A percentile compares a stretch with the other conserved stretches of the same genome.
These are phyloP conservation scores for Seriola rivoliana DNA, from an alignment of 2,113 vertebrate species.

Conservation along the genomic window DNA sequence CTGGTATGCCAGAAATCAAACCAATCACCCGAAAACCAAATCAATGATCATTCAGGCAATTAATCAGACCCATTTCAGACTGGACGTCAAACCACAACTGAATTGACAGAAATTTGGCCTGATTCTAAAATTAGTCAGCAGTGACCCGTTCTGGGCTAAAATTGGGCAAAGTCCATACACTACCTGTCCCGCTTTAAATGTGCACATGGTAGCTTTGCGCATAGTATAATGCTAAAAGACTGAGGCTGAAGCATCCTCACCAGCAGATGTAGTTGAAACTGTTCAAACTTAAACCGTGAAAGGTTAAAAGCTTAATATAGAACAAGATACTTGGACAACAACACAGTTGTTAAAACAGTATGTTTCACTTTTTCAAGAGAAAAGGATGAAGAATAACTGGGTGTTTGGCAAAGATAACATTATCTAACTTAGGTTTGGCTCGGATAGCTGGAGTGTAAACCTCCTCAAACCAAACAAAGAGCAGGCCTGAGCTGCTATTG, in stretches of 20 bases:
- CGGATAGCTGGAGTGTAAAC: not conserved
- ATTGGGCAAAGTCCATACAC: not conserved
- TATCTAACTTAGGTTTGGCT: not conserved
- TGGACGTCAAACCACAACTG: not conserved
- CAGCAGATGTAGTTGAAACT: not conserved
- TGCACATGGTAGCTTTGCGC: not conserved
- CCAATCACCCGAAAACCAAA: not conserved
- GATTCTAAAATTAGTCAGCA: not conserved
- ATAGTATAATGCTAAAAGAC: not conserved
- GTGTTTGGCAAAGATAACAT: not conserved
- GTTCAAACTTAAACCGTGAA: not conserved
- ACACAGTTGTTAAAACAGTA: not conserved
- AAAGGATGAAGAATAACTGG: not conserved
- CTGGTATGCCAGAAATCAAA: not conserved
- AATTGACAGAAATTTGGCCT: not conserved
- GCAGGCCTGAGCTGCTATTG: not conserved
- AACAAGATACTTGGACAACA: not conserved
- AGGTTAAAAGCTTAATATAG: not conserved
- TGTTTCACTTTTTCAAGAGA: not conserved
- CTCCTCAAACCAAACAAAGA: not conserved
- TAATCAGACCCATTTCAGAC: slow-evolving; percentile 5
- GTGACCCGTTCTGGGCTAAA: not conserved
- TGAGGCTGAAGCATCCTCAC: not conserved
- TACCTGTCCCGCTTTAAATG: not conserved
- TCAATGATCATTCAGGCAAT: not conserved